Base-by-base conservation (phyloP, 1,140 invertebrate species). In the Thaumatotibia leucotreta region DNA sequence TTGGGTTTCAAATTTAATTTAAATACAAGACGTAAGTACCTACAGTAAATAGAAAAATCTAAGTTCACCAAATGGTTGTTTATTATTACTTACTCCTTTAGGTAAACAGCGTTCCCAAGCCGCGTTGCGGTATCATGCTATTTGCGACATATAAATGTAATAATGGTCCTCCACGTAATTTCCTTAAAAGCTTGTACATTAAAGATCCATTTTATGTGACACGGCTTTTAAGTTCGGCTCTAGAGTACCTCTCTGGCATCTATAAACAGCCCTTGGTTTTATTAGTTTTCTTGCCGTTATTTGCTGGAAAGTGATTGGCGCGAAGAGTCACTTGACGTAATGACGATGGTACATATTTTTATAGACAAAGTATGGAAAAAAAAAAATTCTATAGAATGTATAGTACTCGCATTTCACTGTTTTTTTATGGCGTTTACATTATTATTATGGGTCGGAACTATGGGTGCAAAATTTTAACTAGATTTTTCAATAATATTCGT, bases 111-210 rank as follows among this genome's bases (percentile, higher is more conserved):
- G 3, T 10, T n/a, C 22, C 17, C 24, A 22, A 58, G 20, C 52
- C 23, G 11, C 24, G 14, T 3, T 58, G 52, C 24, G 23, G 52
- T 8, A n/a, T 27, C 50, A 11, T 11, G 20, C 4, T 27, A 27
- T 58, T 58, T 58, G 11, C 52, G 6, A 27, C 11, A 17, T 58
- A 58, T 54, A 54, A 58, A 58, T 27, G 11, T 10, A 58, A 58
- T 58, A 58, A 14, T 31, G 11, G n/a, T 14, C 24, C 52, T 58
- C 52, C 24, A 58, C 29, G 29, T 58, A 58, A 58, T 58, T 58
- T 58, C 52, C 52, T 58, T 58, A 58, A 58, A 58, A 58, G 52
- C 52, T 58, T 58, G 52, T 27, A 58, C 52, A 58, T 58, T 58
- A 58, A 58, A 27, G 52, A 54, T 54, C 23, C 52, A 58, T 58